Evolutionary conservation across 2,113 vertebrate genomes (phyloP).

Genomic region (Tragelaphus buxtoni): DNA sequence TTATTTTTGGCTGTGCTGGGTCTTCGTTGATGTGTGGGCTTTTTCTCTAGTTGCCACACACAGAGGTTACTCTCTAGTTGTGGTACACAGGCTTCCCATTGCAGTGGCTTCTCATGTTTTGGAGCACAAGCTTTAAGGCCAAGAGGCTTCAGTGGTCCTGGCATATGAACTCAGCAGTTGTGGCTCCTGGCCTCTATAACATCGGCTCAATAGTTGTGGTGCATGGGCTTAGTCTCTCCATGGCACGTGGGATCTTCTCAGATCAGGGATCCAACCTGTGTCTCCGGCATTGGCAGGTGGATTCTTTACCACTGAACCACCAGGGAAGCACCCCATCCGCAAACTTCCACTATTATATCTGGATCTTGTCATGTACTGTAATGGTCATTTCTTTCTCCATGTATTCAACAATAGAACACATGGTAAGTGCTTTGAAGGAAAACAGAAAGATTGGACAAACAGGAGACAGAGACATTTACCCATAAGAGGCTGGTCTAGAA

Average conservation of each 20-base stretch:
- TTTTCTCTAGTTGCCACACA: neutral
- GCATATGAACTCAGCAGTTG: neutral
- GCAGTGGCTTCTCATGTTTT: neutral
- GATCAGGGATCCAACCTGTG: neutral
- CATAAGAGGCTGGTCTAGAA: neutral
- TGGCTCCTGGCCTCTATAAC: neutral
- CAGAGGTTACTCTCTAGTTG: neutral
- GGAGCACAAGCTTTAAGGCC: neutral
- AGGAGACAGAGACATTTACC: neutral
- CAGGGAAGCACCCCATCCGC: neutral
- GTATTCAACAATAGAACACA: neutral
- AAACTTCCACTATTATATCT: neutral
- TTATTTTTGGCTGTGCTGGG: neutral
- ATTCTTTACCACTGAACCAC: neutral
- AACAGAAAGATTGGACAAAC: neutral
- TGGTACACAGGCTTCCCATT: neutral
- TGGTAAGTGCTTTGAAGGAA: neutral
- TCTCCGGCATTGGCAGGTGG: neutral
- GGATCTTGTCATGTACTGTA: neutral
- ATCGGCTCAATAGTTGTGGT: neutral
- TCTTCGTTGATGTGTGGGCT: neutral
- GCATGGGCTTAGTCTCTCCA: neutral
- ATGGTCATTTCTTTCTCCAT: neutral
- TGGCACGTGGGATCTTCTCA: neutral
- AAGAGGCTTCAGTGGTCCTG: neutral